Base-by-base conservation (phyloP, 1,140 invertebrate species). In the Atta texana region DNA sequence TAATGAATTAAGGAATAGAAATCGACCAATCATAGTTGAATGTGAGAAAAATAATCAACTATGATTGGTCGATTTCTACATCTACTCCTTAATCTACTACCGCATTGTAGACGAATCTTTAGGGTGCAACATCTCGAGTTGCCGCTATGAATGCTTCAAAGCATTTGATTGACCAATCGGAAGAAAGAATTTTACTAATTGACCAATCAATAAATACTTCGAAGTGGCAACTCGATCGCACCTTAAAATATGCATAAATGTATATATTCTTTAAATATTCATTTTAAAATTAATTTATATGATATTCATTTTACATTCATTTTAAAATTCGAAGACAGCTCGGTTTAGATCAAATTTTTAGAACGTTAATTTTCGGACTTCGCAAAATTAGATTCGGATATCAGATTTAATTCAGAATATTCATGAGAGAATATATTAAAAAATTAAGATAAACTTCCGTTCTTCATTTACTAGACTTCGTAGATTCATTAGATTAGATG, bases 331-430 rank as follows among this genome's bases (percentile, higher is more conserved):
- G n/a, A 34, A 34, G 57, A 34, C 16, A 57, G n/a, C 7, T 34
- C n/a, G n/a, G 4, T 39, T 8, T 1, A 57, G n/a, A 16, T 34
- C 49, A 71, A 16, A 6, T 53, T 55, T 55, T 55, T 12, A 68
- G 12, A 24, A 21, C 39, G 8, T 44, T 39, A 7, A 74, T 34
- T 59, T n/a, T 57, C 49, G 18, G 4, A 57, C n/a, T 74, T 74
- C 5, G 18, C 3, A 6, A 75, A 59, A 12, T 4, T 10, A 3
- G 24, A 34, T 7, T 5, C 1, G 53, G 1, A n/a, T 57, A 57
- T 12, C 21, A 16, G 14, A 75, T 39, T 75, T 16, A 57, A 59
- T 59, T 75, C 31, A 2, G 18, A 75, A 24, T 69, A 69, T 59
- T 61, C 12, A 59, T 61, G 31, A 75, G 14, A 44, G 18, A 3